Percentiles rank a stretch among this genome's conserved stretches.
Evolutionary conservation across 2,888 invertebrate genomes (phyloP).

Genomic region (Ectropis crepuscularia): DNA sequence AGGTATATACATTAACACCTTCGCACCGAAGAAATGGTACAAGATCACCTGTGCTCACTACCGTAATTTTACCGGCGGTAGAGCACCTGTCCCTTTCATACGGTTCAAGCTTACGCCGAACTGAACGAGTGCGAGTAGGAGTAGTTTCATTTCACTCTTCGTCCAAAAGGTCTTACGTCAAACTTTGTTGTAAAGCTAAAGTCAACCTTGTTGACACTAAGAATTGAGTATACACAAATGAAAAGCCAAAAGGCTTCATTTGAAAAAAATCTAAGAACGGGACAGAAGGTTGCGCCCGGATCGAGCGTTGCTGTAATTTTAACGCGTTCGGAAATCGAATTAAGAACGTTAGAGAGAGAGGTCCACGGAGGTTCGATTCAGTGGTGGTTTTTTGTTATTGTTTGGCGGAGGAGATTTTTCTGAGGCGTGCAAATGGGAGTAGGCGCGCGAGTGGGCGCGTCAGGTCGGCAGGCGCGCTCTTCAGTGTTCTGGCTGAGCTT

Average conservation of each 20-base stretch:
- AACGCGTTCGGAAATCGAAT: constrained; percentile 84
- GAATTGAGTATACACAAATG: constrained; percentile 18
- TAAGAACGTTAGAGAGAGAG: constrained; percentile 83
- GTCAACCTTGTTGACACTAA: constrained; percentile 40
- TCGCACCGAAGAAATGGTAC: constrained; percentile 72
- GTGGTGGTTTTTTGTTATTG: constrained; percentile 81
- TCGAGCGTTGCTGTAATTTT: constrained; percentile 78
- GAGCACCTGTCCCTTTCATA: constrained; percentile 84
- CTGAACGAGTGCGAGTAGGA: constrained; percentile 83
- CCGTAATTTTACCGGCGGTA: constrained; percentile 81
- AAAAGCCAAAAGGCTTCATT: constrained; percentile 23
- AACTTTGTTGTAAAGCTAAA: constrained; percentile 37
- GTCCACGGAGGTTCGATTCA: constrained; percentile 70
- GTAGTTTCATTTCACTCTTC: constrained; percentile 65
- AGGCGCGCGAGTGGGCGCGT: constrained; percentile 83
- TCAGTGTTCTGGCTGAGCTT: constrained; percentile 85
- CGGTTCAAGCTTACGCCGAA: constrained; percentile 81
- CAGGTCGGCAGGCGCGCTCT: constrained; percentile 82
- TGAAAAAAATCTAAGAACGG: constrained; percentile 63
- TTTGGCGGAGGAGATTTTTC: constrained; percentile 80
- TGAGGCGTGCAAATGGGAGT: constrained; percentile 84
- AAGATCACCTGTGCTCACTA: constrained; percentile 85
- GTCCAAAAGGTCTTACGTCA: constrained; percentile 54
- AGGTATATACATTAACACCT: constrained; percentile 74
- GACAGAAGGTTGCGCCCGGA: constrained; percentile 80